Base-by-base conservation (phyloP, 2,888 invertebrate genomes). In the Drymonia ruficornis region DNA sequence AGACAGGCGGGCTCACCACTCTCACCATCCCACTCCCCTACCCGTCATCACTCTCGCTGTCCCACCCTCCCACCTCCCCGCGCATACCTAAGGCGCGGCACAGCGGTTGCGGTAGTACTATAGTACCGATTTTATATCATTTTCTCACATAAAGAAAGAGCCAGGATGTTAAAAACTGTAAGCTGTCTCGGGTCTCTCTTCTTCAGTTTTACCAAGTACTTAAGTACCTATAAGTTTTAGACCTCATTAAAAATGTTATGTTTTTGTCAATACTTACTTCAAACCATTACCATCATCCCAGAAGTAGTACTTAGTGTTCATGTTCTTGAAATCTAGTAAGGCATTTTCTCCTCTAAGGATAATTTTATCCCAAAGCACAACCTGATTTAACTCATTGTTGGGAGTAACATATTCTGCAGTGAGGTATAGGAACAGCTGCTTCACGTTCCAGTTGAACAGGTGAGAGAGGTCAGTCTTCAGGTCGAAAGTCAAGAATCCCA, bases 381-480 rank as follows among this genome's bases (percentile, higher is more conserved):
- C 98, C 93, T 98, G 97, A 85, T 97, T 97, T 47, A 98, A 92
- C 81, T 95, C 95, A 93, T 99, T 99, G 63, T 95, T 96, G 18
- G 95, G 90, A 13, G 99, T 98, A 73, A 95, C 93, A 88, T 99
- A 99, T 87, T 99, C 99, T 1, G 99, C 99, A 42, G 98, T 98
- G 36, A 99, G 93, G 83, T 98, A 99, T 29, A 99, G 90, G 89
- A 99, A 99, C 66, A 99, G 90, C 84, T 99, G 98, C 81, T 99
- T 99, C 0, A 99, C 99, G 90, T 99, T 99, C 99, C 99, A 99
- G 89, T 99, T 99, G 91, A 99, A 99, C 23, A 99, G 92, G 69
- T 96, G 95, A 28, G 97, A 96, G 52, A 99, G 94, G 94, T 98
- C 98, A 71, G 98, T 97, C 86, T 98, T 96, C 65, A 99, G 93